Base-by-base conservation (phyloP, 2,888 invertebrate species). In the Augochlorella aurata region DNA sequence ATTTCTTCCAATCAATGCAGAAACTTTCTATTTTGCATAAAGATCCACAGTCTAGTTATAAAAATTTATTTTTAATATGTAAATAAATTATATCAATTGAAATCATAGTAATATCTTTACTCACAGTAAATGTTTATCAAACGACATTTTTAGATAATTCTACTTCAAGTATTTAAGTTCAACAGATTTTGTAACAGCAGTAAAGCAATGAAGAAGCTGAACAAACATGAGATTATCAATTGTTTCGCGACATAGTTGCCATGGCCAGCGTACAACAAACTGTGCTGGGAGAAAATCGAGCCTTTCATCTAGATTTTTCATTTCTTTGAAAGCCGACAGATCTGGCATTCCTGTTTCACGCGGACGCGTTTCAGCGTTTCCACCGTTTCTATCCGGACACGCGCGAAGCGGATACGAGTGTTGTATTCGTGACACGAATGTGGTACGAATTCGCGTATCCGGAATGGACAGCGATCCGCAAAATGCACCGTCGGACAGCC, bases 401-500 rank as follows among this genome's bases (percentile, higher is more conserved):
- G 16, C 38, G 29, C 49, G 18, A 70, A 54, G 49, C 80, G 80
- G 82, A 80, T 76, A 69, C 12, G 61, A 74, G 63, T 16, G 24
- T 29, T 58, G 49, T 44, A 67, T 74, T 68, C 68, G 76, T 75
- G 78, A 47, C 73, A 71, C 76, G 83, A 77, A 81, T 72, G 74
- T 66, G 72, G 74, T 76, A 71, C 77, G 73, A 82, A 82, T 82
- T 74, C 69, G 78, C 78, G 72, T 74, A 74, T 80, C 76, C 77
- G 81, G 82, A 65, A 78, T 72, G 81, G 67, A 70, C 8, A 76
- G 63, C 58, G 69, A 77, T 82, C 65, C 76, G 85, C 79, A 73
- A 83, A 77, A 83, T 78, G 79, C 81, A 77, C 76, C 77, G 76
- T 70, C 65, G 72, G 79, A 78, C 83, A 18, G 79, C 86, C 86